Base-by-base conservation (phyloP, 2,797 vertebrate genomes). In the Alauda arvensis region DNA sequence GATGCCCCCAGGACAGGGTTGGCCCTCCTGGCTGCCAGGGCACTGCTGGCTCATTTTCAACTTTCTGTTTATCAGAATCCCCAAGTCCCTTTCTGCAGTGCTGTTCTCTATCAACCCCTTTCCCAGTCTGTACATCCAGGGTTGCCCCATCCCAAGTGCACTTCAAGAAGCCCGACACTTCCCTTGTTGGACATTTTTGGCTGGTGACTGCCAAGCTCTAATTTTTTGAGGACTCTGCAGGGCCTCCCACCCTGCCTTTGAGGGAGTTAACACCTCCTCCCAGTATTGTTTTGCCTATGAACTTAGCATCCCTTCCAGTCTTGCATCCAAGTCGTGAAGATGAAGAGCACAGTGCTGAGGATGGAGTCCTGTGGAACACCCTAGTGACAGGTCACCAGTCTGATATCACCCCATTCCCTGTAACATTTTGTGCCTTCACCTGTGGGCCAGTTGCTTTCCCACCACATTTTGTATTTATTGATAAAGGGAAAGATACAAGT, bases 1-100 rank as follows among this genome's bases (percentile, higher is more conserved):
- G 39, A 45, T 52, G 39, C 3, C 3, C 10, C 14, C 28, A 3
- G 23, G 28, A 39, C 40, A n/a, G 0, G 3, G 2, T 0, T 28
- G 28, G 3, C 8, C 1, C 9, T 2, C n/a, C 56, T 39, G 46
- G 23, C 48, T 80, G 18, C 26, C 37, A 21, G 21, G 45, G n/a
- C 17, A 34, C 45, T 68, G 18, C 28, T 52, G 10, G 2, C 6
- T 45, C 23, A n/a, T 10, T 4, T 37, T 52, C 25, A 31, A 2
- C 12, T 52, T 39, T 45, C 39, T 37, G 12, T 39, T 11, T 8
- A 12, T 9, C 46, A 61, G 33, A 15, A 45, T 12, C 9, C n/a
- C 2, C 9, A 37, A 8, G 15, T 37, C 14, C 21, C 18, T 69
- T 52, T 52, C 55, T 18, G 6, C 28, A 37, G 18, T 2, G 5